Conservation (phyloP, 2,888 invertebrate species). For the Drosophila siamana region DNA sequence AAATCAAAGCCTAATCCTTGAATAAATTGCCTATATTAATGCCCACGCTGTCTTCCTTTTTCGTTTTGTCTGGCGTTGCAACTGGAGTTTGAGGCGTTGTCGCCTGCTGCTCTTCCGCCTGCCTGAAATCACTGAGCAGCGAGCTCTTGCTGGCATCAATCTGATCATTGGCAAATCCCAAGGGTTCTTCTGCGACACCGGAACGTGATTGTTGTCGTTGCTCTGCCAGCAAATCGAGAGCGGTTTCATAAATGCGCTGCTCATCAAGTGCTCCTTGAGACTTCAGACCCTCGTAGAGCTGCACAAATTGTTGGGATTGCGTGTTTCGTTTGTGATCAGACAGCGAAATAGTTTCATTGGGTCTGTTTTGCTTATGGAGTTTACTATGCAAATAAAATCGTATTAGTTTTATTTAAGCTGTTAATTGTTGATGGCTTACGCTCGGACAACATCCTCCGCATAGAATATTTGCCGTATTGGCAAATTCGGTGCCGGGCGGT, state of each 20-base stretch:
- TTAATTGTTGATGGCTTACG: conserved; percentile 87
- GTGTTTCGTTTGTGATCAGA: conserved; percentile 83
- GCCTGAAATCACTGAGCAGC: conserved; percentile 64
- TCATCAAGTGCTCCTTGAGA: conserved; percentile 86
- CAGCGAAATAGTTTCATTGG: conserved; percentile 87
- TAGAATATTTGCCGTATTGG: conserved; percentile 91
- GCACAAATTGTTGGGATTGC: conserved; percentile 88
- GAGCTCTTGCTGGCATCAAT: conserved; percentile 33
- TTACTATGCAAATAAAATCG: conserved; percentile 85
- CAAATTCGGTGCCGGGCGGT: conserved; percentile 88
- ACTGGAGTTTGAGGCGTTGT: conserved; percentile 1
- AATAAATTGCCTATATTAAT: conserved; percentile 74
- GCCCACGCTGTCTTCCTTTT: conserved; percentile 53
- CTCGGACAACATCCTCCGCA: conserved; percentile 92
- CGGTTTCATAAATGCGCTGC: conserved; percentile 86
- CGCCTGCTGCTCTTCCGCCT: conserved; percentile 46
- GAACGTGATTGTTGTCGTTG: conserved; percentile 57
- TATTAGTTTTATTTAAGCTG: background rate
- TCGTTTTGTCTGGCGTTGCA: conserved; percentile 26
- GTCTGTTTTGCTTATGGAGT: conserved; percentile 88
- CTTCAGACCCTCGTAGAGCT: conserved; percentile 88
- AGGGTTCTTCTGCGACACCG: conserved; percentile 43
- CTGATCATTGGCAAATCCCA: conserved; percentile 2
- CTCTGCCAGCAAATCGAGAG: conserved; percentile 85
- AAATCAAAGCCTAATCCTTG: conserved; percentile 60